Base-by-base conservation (phyloP, 2,113 vertebrate genomes). In the Sinocyclocheilus grahami region DNA sequence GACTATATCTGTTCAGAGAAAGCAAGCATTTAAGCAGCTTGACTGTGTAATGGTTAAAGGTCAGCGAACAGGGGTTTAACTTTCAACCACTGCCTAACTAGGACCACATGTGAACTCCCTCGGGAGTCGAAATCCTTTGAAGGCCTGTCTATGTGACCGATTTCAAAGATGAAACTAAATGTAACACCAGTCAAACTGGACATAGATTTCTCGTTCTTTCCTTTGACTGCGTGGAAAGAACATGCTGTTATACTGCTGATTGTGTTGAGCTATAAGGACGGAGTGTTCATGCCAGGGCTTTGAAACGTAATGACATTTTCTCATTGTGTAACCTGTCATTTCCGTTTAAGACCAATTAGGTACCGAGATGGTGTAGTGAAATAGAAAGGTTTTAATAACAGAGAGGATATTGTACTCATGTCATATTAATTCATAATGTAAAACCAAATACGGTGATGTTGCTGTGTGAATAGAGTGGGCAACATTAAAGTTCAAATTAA, bases 51-150 rank as follows among this genome's bases (percentile, higher is more conserved):
- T 12, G 83, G 83, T 78, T 76, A 81, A 85, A 75, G 78, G 67
- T 83, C 77, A 65, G 71, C 14, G 82, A 30, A 71, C 39, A 72
- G 79, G 42, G 85, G 71, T 82, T 86, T 86, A 42, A 63, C 85
- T 65, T 86, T 74, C 80, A 79, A 74, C 46, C 37, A 1, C 42
- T 3, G 71, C 82, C 78, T 87, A 89, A 89, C 78, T 67, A 65
- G 37, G 42, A 88, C 79, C 90, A 91, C 84, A 91, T 91, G 90
- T 83, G 8, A 88, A 82, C 22, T 78, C 88, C 86, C 85, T 24
- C 22, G 46, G 67, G 84, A 88, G 58, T 63, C 78, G 39, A 16
- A 71, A 78, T 33, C 72, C 60, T 89, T 89, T 85, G 39, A 89
- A 85, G 88, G 12, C 8, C 12, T 48, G 46, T 48, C 46, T 3